Conservation (phyloP, 53 echinoderm and acorn worm genomes). For the Echinarachnius parma region DNA sequence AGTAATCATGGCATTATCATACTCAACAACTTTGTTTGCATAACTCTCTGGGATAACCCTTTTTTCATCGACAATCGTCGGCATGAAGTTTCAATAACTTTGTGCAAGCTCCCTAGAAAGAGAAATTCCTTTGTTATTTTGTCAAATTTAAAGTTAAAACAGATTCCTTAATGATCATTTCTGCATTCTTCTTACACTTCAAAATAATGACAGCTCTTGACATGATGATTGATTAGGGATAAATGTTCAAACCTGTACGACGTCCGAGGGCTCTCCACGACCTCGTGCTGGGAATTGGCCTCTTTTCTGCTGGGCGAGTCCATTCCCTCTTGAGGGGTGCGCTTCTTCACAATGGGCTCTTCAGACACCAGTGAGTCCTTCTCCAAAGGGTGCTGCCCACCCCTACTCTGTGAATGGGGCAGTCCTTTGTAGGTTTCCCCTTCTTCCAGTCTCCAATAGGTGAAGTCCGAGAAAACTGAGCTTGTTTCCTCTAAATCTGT, state of each 20-base stretch:
- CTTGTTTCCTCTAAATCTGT: conserved; percentile 64
- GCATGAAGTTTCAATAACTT: no score
- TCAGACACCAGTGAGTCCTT: conserved; percentile 37
- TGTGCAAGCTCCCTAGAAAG: no score
- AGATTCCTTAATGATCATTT: no score
- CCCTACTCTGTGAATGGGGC: conserved; percentile 41
- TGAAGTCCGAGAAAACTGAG: conserved; percentile 64
- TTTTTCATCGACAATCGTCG: no score
- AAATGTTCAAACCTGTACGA: conserved; percentile 20
- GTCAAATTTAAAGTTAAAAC: no score
- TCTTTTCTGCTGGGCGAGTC: not conserved
- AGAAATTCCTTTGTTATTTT: no score
- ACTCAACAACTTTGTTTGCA: no score
- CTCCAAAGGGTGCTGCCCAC: conserved; percentile 17
- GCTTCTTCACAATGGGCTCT: not conserved
- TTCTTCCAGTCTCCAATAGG: conserved; percentile 68
- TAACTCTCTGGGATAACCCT: no score
- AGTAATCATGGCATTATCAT: no score
- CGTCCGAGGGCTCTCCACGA: conserved; percentile 35
- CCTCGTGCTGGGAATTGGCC: not conserved
- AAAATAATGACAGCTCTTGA: no score
- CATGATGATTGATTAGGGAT: no score
- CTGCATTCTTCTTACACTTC: no score
- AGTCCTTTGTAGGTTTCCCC: conserved; percentile 72
- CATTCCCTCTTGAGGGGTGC: conserved; percentile 27